Base-by-base conservation (phyloP, 1,140 invertebrate species). In the Pseudomyrmex sp. region DNA sequence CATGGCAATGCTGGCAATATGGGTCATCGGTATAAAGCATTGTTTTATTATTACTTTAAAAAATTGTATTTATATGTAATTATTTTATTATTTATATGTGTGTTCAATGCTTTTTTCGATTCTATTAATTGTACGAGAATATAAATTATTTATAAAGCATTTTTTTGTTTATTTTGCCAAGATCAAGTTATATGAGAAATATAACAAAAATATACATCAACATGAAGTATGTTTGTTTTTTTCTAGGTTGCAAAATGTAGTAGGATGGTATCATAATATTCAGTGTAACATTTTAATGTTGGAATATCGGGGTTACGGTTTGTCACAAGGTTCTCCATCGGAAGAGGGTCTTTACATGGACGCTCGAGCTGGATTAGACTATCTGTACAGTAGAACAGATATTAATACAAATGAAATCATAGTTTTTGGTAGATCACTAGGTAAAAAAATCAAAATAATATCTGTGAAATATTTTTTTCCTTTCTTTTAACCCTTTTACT, bases 1-100 rank as follows among this genome's bases (percentile, higher is more conserved):
- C 98, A 99, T 95, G 98, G 98, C 9, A 99, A 99, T 96, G 98
- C 98, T 82, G 98, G 98, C 18, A 99, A 99, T 93, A 98, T 99
- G 95, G 98, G 98, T 0, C 98, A 99, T 92, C 96, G 97, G 97
- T 97, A 87, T 62, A 50, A 18, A 50, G 26, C 44, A 61, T 80
- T 80, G 35, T 50, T 50, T 82, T 73, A 20, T 9, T 46, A 46
- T 8, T 58, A n/a, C 35, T 59, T 26, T 44, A 15, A 13, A 44
- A 56, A 35, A 48, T 76, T 10, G 46, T 63, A 63, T 46, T 35
- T 35, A n/a, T 26, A 15, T 58, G 7, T 1, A 15, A 58, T 48
- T 15, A 58, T 20, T 35, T 56, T 46, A 75, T 62, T 18, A 44
- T 2, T 44, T 54, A 54, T 26, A 26, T 26, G 5, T 35, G 35